phyloP scores from a whole-genome alignment of 2,113 vertebrate species.

The Eolophus roseicapilla region DNA sequence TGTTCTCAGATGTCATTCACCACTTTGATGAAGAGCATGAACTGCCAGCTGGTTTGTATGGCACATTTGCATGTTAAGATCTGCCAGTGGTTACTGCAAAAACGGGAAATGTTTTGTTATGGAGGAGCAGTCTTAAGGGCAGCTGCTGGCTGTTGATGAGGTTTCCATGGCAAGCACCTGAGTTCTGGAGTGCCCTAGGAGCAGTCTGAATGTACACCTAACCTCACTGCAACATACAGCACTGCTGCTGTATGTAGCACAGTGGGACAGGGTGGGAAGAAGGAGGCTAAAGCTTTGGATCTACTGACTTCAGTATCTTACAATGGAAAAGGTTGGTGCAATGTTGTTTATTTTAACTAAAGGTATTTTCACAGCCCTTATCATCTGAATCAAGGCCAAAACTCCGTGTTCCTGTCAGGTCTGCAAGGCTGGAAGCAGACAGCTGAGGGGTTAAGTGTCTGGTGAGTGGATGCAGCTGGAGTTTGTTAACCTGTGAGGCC shows the following conservation, averaged over 20 bases:
- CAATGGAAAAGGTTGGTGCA: neutral
- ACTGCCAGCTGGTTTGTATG: neutral
- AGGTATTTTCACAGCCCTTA: slow-evolving; percentile 31
- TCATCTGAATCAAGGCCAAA: slow-evolving; percentile 36
- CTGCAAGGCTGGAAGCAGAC: neutral
- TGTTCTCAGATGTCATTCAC: slow-evolving; percentile 47
- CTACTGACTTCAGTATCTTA: neutral
- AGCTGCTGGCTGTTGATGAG: slow-evolving; percentile 14
- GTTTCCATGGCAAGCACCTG: neutral
- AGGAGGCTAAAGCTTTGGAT: neutral
- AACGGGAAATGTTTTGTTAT: neutral
- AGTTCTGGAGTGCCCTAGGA: neutral
- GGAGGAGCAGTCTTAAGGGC: neutral
- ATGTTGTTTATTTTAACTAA: slow-evolving; percentile 28
- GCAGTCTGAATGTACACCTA: neutral
- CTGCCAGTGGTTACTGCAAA: neutral
- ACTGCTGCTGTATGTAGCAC: neutral
- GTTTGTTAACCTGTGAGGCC: neutral
- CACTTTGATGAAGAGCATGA: neutral
- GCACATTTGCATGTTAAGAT: neutral
- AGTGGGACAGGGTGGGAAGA: neutral
- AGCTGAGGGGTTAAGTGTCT: neutral
- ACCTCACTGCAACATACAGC: neutral
- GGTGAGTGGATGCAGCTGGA: slow-evolving; percentile 37
- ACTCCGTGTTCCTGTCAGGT: neutral